A percentile compares a stretch with the other conserved stretches of the same genome.
Evolutionary conservation across 2,888 invertebrate genomes (phyloP).

Genomic region (Aleiodes testaceus): DNA sequence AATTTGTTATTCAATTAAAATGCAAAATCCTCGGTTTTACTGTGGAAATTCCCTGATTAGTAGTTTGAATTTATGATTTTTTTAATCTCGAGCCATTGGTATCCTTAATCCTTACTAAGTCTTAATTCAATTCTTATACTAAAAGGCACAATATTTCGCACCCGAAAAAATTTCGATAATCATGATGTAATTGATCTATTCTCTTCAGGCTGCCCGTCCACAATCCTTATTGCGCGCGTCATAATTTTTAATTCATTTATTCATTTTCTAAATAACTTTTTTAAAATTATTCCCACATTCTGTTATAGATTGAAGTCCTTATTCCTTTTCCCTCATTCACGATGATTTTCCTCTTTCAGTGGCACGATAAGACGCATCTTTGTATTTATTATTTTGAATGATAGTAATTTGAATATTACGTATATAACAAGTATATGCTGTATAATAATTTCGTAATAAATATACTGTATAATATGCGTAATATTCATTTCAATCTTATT

Average conservation of each 20-base stretch:
- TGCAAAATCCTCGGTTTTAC: background rate
- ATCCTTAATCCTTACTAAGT: conserved; percentile 65
- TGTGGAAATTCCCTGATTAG: conserved; percentile 8
- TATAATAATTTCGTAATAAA: conserved; percentile 51
- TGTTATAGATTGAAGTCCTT: conserved; percentile 34
- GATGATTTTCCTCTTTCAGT: conserved; percentile 38
- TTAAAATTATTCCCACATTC: conserved; percentile 54
- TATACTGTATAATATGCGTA: conserved; percentile 62
- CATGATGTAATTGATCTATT: conserved; percentile 37
- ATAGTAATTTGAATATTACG: conserved; percentile 45
- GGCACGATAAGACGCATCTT: conserved; percentile 50
- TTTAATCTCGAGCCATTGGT: conserved; percentile 46
- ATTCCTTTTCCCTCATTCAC: conserved; percentile 3
- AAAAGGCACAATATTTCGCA: conserved; percentile 72
- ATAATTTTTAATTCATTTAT: conserved; percentile 45
- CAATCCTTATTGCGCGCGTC: conserved; percentile 30
- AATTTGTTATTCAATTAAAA: conserved; percentile 6
- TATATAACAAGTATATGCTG: conserved; percentile 56
- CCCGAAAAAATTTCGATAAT: conserved; percentile 62
- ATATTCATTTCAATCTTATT: conserved; percentile 62
- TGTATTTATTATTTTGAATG: conserved; percentile 45
- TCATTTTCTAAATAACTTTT: conserved; percentile 44
- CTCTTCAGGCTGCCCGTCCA: conserved; percentile 32
- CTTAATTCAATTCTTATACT: conserved; percentile 70
- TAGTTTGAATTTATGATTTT: conserved; percentile 3